phyloP scores from a whole-genome alignment of 2,113 vertebrate species.

The Colius striatus region DNA sequence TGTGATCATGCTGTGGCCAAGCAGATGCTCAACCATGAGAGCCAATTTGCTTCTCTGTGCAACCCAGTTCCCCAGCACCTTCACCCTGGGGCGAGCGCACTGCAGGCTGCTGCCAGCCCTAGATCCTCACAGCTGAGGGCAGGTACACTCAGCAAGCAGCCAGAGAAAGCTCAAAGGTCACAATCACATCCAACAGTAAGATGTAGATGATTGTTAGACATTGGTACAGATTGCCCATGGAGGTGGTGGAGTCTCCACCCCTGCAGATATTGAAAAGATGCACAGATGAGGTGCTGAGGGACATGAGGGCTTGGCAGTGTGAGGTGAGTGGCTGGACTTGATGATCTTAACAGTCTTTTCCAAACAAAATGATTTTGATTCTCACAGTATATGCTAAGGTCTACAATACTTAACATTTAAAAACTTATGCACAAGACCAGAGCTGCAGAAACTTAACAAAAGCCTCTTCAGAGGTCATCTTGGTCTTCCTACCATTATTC shows the following conservation, averaged over 20 bases:
- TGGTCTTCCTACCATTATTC: background rate
- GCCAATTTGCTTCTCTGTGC: background rate
- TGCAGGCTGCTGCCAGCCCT: background rate
- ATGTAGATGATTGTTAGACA: background rate
- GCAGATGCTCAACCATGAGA: background rate
- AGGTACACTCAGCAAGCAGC: background rate
- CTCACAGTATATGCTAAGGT: background rate
- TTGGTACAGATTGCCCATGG: too few species aligned
- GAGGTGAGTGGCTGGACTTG: too few species aligned
- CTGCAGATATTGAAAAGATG: too few species aligned
- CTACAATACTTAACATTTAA: background rate
- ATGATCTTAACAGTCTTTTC: too few species aligned
- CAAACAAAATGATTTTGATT: background rate
- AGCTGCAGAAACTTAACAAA: background rate
- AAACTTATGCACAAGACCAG: background rate
- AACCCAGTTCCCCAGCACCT: background rate
- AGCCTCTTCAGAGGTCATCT: background rate
- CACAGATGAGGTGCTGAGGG: too few species aligned
- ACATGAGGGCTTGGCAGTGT: too few species aligned
- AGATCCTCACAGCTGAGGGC: background rate
- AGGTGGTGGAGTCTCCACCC: too few species aligned
- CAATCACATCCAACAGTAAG: background rate
- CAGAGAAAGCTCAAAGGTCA: background rate
- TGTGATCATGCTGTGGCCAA: background rate
- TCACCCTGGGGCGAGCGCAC: background rate